phyloP scores from a whole-genome alignment of 2,888 invertebrate genomes.

The Conops quadrifasciatus region DNA sequence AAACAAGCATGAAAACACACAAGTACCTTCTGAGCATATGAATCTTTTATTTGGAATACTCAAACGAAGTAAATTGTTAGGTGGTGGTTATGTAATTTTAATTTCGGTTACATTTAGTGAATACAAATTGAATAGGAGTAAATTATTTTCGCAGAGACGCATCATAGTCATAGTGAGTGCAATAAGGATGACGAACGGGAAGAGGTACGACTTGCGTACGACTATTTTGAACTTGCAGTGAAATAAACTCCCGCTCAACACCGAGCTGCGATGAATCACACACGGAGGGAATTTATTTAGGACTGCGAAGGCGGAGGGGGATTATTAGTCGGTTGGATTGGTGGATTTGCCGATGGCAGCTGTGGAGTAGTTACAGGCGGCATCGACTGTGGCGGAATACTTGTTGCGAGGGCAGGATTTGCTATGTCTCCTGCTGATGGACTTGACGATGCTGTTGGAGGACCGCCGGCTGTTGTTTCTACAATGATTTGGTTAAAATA shows the following conservation, averaged over 20 bases:
- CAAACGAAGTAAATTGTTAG: conserved; percentile 6
- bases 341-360: conserved; percentile 34
- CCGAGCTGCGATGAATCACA: no score
- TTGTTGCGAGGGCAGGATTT: conserved; percentile 26
- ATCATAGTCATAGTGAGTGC: neutral
- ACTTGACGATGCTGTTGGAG: conserved; percentile 27
- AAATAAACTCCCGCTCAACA: no score
- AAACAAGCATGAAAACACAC: no score
- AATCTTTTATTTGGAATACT: conserved; percentile 22
- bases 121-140: conserved; percentile 4
- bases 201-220: no score
- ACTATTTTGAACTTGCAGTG: no score
- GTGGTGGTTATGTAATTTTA: conserved; percentile 2
- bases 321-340: conserved; percentile 39
- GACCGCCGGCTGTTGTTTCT: conserved; percentile 45
- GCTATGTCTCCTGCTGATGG: conserved; percentile 36
- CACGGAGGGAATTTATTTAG: no score
- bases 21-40: neutral
- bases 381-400: conserved; percentile 32
- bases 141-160: neutral
- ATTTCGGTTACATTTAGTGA: neutral
- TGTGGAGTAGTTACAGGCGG: conserved; percentile 33
- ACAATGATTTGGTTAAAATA: conserved; percentile 15
- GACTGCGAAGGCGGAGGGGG: conserved; percentile 21
- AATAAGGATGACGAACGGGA: neutral